Percentiles rank a stretch among this genome's conserved stretches.
phyloP scores from a whole-genome alignment of 2,797 vertebrate genomes.

The Protosalanx chinensis region DNA sequence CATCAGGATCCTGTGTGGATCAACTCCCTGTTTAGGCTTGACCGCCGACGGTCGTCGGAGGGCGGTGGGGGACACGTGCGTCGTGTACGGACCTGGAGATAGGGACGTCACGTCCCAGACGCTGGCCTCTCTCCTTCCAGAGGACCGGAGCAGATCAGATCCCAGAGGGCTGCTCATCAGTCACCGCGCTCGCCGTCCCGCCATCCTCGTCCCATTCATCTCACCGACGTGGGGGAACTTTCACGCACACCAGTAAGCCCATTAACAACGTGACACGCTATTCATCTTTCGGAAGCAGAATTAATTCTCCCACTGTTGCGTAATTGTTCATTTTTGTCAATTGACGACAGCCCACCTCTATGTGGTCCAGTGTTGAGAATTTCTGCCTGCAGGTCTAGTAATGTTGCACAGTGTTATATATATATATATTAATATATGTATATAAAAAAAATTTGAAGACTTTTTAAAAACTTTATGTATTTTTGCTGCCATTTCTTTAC shows the following conservation, averaged over 20 bases:
- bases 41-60: no score
- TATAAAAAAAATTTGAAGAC: no score
- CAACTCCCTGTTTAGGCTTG: not conserved
- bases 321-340: slow-evolving; percentile 91
- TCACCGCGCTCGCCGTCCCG: slow-evolving; percentile 82
- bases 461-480: no score
- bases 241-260: slow-evolving; percentile 83
- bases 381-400: slow-evolving; percentile 45
- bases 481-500: not conserved
- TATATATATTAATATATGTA: no score
- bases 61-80: no score
- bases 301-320: slow-evolving; percentile 83
- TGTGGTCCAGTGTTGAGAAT: slow-evolving; percentile 74
- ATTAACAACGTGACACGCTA: slow-evolving; percentile 85
- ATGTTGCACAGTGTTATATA: no score
- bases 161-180: slow-evolving; percentile 83
- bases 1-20: not conserved
- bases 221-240: slow-evolving; percentile 82
- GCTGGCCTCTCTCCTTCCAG: slow-evolving; percentile 39
- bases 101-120: slow-evolving; percentile 59
- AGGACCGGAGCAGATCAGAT: slow-evolving; percentile 75
- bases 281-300: slow-evolving; percentile 86
- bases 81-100: slow-evolving; percentile 47
- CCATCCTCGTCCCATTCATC: slow-evolving; percentile 87
- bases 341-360: slow-evolving; percentile 74